phyloP scores from a whole-genome alignment of 2,888 invertebrate species.

The Hartigia nigra region DNA sequence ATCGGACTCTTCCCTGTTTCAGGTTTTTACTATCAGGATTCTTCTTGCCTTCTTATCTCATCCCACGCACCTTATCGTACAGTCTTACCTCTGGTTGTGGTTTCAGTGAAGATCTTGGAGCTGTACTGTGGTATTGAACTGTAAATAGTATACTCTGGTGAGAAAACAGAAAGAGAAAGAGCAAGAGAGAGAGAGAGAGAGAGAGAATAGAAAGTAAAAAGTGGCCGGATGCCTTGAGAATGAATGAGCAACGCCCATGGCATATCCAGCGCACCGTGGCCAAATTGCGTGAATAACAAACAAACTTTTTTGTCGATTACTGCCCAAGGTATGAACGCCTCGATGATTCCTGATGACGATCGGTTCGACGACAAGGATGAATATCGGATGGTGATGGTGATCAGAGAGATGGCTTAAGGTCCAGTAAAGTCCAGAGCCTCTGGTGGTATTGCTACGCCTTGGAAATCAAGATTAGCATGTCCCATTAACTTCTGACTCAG shows the following conservation, averaged over 20 bases:
- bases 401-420: neutral
- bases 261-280: conserved; percentile 19
- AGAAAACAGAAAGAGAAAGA: neutral
- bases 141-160: neutral
- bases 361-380: neutral
- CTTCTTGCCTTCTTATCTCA: neutral
- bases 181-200: neutral
- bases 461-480: conserved; percentile 16
- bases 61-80: neutral
- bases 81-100: neutral
- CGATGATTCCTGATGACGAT: neutral
- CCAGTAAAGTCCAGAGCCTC: neutral
- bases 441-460: neutral
- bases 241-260: conserved; percentile 19
- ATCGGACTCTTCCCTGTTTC: neutral
- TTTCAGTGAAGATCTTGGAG: neutral
- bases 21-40: neutral
- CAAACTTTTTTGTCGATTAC: conserved; percentile 18
- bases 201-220: neutral
- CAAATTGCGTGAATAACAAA: conserved; percentile 21
- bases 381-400: neutral
- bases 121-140: neutral
- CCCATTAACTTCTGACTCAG: conserved; percentile 21
- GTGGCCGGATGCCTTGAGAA: conserved; percentile 1
- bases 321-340: neutral